Conservation (phyloP, 2,797 vertebrate genomes). For the Hydrophis major region DNA sequence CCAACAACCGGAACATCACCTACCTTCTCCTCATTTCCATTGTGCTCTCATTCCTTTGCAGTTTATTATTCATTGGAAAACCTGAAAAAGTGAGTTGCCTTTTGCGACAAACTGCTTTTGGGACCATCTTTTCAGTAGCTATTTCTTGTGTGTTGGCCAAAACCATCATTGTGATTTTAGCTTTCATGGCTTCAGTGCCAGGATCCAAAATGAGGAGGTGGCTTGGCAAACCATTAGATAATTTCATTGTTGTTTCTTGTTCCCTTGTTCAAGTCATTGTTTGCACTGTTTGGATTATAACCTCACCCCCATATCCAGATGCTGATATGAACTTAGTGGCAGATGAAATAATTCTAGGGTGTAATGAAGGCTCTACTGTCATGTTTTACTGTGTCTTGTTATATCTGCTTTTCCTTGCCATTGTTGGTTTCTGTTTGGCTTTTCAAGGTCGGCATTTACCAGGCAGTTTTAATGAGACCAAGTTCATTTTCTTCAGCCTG, state of each 20-base stretch:
- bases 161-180: neutral
- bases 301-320: neutral
- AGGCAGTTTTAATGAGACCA: no score
- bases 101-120: neutral
- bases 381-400: no score
- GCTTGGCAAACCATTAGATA: neutral
- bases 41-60: no score
- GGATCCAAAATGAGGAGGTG: neutral
- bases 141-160: neutral
- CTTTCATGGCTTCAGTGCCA: neutral
- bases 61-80: neutral
- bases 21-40: no score
- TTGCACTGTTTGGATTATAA: neutral
- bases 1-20: no score
- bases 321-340: no score
- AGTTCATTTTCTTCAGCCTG: no score
- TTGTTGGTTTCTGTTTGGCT: no score
- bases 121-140: neutral
- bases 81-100: neutral
- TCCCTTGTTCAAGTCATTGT: neutral
- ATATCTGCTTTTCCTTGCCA: no score
- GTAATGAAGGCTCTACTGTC: no score
- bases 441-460: no score
- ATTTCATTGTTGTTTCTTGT: neutral
- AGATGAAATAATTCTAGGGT: no score